A percentile compares a stretch with the other conserved stretches of the same genome.
Conservation (phyloP, 2,888 invertebrate genomes). For the Sicus ferrugineus region DNA sequence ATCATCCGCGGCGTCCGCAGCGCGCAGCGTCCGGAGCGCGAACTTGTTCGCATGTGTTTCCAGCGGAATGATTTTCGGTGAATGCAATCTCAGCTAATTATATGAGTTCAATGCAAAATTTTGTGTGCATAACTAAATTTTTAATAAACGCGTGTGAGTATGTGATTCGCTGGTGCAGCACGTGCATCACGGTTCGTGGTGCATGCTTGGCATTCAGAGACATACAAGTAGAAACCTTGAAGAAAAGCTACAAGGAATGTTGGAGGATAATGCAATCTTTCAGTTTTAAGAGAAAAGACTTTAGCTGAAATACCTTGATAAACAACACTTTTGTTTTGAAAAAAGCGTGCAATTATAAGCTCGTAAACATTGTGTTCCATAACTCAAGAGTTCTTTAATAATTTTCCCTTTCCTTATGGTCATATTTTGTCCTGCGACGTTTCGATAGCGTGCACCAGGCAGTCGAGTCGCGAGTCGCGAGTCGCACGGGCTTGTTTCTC, state of each 20-base stretch:
- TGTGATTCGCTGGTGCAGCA: slow-evolving; percentile 15
- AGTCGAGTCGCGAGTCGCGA: background rate
- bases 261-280: too few relatives aligned
- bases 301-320: too few relatives aligned
- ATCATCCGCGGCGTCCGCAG: background rate
- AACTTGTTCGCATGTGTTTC: slow-evolving; percentile 7
- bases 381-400: too few relatives aligned
- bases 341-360: too few relatives aligned
- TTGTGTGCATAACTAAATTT: slow-evolving; percentile 31
- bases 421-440: background rate
- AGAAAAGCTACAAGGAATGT: background rate
- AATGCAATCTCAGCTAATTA: slow-evolving; percentile 26
- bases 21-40: background rate
- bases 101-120: slow-evolving; percentile 15
- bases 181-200: slow-evolving; percentile 8
- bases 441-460: background rate
- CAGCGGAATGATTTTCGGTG: slow-evolving; percentile 18
- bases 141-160: slow-evolving; percentile 14
- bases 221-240: too few relatives aligned
- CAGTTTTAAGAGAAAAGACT: too few relatives aligned
- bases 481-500: background rate
- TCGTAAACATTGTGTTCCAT: too few relatives aligned
- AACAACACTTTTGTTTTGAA: too few relatives aligned
- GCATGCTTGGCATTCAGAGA: background rate
- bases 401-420: too few relatives aligned